Evolutionary conservation across 1,140 invertebrate genomes (phyloP), one percentile per base, ranked within the genome.

Genomic region (Diorhabda carinulata): DNA sequence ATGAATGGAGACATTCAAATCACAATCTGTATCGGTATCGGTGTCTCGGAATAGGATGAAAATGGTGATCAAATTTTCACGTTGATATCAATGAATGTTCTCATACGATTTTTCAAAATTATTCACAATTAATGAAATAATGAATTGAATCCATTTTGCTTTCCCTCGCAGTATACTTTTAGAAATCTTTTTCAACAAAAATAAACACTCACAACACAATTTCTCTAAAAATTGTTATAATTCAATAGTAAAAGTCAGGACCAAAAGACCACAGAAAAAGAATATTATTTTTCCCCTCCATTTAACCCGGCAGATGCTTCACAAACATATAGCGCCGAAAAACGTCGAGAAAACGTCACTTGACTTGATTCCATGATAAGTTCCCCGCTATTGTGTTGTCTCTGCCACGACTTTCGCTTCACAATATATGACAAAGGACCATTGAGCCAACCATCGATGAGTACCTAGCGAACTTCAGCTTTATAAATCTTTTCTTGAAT

Each of bases 381-480:
- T 52, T 52, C 47, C 25, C n/a, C 47, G 47, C 47, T 52, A 52
- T 52, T 52, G 47, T 52, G 47, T 52, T 52, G 47, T 52, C 47
- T 52, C 47, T 52, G 47, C 47, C 47, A 52, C 47, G 47, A 52
- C n/a, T 52, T 52, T 6, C 47, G 47, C 47, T 52, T 25, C 47
- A 52, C 47, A 52, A 52, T 52, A 52, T 52, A 52, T 52, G 47
- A 52, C 47, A 52, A 52, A 52, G 47, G 47, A n/a, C 47, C 47
- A 52, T 52, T 52, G 47, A 52, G 47, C 47, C 47, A 52, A 52
- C 47, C 47, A 52, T 52, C 47, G 47, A 52, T 52, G 47, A 52
- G 47, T 52, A 52, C 47, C 47, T 52, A 52, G 6, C 47, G n/a
- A 2, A n/a, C 47, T n/a, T 52, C 6, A 52, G 47, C n/a, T 52